Evolutionary conservation across 35 echinoderm and acorn worm species (phyloP).

Genomic region (Ophioderma brevispina): DNA sequence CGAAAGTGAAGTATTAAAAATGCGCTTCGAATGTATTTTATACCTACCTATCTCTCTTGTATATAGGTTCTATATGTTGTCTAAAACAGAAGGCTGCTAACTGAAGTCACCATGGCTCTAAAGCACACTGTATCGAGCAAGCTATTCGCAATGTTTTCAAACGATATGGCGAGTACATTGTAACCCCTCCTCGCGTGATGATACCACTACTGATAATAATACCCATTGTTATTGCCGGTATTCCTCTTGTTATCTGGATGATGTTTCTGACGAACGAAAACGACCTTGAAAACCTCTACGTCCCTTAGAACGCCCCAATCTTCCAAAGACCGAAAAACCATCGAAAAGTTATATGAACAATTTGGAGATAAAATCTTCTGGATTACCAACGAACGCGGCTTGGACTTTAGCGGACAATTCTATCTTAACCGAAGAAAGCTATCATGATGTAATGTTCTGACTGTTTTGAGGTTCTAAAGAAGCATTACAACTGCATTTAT

Average conservation of each 20-base stretch:
- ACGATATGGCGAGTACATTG: conserved; percentile 42
- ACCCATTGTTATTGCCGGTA: neutral
- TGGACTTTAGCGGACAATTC: neutral
- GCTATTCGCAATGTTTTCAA: conserved; percentile 13
- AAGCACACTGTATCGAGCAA: conserved; percentile 2
- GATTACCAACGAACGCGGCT: neutral
- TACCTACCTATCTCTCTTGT: too few relatives aligned
- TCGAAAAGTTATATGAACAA: conserved; percentile 28
- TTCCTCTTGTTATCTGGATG: conserved; percentile 24
- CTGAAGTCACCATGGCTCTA: neutral
- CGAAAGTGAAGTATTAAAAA: too few relatives aligned
- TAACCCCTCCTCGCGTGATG: neutral
- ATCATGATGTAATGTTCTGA: too few relatives aligned
- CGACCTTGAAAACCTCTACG: conserved; percentile 36
- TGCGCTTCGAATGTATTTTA: too few relatives aligned
- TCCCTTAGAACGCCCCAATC: conserved; percentile 28
- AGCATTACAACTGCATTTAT: neutral
- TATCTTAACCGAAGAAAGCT: neutral
- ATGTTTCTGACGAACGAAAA: conserved; percentile 22
- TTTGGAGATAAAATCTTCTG: conserved; percentile 6
- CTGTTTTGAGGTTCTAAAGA: neutral
- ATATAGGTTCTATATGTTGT: too few relatives aligned
- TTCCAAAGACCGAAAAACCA: conserved; percentile 18
- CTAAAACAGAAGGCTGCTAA: too few relatives aligned
- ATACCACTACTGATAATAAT: neutral